Conservation (phyloP, 2,888 invertebrate species). For the Herminia tarsipennalis region DNA sequence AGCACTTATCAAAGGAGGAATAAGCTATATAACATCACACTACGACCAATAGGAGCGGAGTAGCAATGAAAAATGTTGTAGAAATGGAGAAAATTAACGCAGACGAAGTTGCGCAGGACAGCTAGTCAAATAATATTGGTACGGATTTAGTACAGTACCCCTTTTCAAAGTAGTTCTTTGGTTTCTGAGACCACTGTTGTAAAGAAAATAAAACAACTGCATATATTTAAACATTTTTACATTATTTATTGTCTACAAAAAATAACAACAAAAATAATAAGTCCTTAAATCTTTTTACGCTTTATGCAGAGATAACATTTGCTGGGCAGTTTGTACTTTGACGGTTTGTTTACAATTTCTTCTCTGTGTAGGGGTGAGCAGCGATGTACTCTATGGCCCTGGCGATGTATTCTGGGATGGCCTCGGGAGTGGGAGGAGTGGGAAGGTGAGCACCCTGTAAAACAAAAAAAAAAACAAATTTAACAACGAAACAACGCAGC, state of each 20-base stretch:
- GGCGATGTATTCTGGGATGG: slow-evolving; percentile 77
- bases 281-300: slow-evolving; percentile 44
- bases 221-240: slow-evolving; percentile 33
- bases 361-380: slow-evolving; percentile 69
- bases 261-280: slow-evolving; percentile 35
- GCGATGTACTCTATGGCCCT: slow-evolving; percentile 74
- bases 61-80: too few relatives aligned
- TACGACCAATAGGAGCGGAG: too few relatives aligned
- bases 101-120: too few relatives aligned
- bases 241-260: slow-evolving; percentile 46
- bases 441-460: slow-evolving; percentile 63
- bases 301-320: slow-evolving; percentile 19
- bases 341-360: slow-evolving; percentile 29
- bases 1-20: too few relatives aligned
- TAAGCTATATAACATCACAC: too few relatives aligned
- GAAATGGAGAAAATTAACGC: too few relatives aligned
- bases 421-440: slow-evolving; percentile 64
- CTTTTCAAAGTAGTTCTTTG: too few relatives aligned
- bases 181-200: too few relatives aligned
- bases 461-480: slow-evolving; percentile 13
- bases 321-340: slow-evolving; percentile 5
- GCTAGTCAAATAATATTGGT: too few relatives aligned
- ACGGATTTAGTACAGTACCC: too few relatives aligned
- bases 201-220: slow-evolving; percentile 14
- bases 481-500: background rate